phyloP scores from a whole-genome alignment of 2,113 vertebrate species.

The Indicator maculatus region DNA sequence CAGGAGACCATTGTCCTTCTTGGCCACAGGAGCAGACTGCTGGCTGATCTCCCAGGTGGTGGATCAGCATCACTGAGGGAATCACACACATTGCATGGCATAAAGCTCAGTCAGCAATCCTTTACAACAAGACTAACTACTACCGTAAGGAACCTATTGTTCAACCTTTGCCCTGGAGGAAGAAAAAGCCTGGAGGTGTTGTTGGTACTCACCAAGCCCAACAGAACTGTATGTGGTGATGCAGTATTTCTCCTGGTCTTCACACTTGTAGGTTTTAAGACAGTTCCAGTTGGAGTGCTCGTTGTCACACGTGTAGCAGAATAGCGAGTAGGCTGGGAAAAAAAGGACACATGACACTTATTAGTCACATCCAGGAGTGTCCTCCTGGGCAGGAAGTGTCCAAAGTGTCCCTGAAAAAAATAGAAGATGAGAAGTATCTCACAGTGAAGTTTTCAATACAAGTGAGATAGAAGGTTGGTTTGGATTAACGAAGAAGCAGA shows the following conservation, averaged over 20 bases:
- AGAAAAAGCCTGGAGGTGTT: background rate
- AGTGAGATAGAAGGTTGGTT: background rate
- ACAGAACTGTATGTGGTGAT: constrained; percentile 3
- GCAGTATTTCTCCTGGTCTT: constrained; percentile 43
- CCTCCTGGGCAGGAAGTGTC: background rate
- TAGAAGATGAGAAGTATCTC: background rate
- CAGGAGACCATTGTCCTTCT: too few relatives aligned
- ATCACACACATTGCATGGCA: accelerated
- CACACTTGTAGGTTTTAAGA: constrained; percentile 50
- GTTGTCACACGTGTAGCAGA: constrained; percentile 8
- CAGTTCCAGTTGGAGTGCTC: constrained; percentile 69
- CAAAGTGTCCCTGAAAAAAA: background rate
- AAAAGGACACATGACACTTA: accelerated
- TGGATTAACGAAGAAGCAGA: background rate
- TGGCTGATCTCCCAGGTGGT: background rate
- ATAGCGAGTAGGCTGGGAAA: constrained; percentile 46
- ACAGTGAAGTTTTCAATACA: background rate
- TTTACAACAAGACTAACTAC: background rate
- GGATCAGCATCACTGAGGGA: background rate
- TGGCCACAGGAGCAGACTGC: too few relatives aligned
- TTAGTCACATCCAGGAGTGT: background rate
- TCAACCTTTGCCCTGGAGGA: background rate
- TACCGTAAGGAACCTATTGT: background rate
- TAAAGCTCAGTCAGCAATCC: background rate
- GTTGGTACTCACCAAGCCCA: background rate